Conservation (phyloP, 2,797 vertebrate species). For the Aulostomus chinensis region DNA sequence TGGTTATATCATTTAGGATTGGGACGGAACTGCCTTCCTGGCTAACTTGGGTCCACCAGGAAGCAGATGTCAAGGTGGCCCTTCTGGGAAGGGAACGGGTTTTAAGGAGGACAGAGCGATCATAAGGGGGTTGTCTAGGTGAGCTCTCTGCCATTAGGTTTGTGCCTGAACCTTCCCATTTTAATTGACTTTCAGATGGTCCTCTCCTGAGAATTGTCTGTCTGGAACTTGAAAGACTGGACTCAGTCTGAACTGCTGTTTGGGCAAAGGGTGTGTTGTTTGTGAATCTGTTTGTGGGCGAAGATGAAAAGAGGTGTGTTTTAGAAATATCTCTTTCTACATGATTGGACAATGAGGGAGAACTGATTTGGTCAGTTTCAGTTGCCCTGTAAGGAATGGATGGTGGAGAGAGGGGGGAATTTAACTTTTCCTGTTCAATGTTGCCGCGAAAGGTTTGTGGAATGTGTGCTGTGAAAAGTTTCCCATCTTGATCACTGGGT, state of each 20-base stretch:
- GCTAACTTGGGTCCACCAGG: constrained; percentile 62
- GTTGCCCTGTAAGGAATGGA: constrained; percentile 28
- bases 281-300: constrained; percentile 22
- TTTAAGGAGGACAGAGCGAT: constrained; percentile 32
- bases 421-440: constrained; percentile 36
- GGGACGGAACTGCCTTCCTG: constrained; percentile 36
- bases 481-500: constrained; percentile 29
- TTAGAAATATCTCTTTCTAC: constrained; percentile 34
- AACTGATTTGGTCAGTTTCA: constrained; percentile 16
- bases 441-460: constrained; percentile 37
- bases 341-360: constrained; percentile 22
- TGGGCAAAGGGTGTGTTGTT: constrained; percentile 12
- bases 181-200: constrained; percentile 24
- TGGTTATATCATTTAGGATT: constrained; percentile 1
- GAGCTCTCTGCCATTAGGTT: constrained; percentile 21
- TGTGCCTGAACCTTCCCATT: constrained; percentile 11
- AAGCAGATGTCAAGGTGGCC: constrained; percentile 52
- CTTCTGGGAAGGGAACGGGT: constrained; percentile 37
- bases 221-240: constrained; percentile 26
- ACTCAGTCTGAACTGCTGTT: constrained; percentile 9
- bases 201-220: constrained; percentile 25
- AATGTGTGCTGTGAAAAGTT: constrained; percentile 25
- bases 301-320: constrained; percentile 29
- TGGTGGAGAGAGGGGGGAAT: constrained; percentile 29
- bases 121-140: constrained; percentile 28